Evolutionary conservation across 2,113 vertebrate species (phyloP), one percentile per base, ranked within the genome.

Genomic region (Aegithalos caudatus): DNA sequence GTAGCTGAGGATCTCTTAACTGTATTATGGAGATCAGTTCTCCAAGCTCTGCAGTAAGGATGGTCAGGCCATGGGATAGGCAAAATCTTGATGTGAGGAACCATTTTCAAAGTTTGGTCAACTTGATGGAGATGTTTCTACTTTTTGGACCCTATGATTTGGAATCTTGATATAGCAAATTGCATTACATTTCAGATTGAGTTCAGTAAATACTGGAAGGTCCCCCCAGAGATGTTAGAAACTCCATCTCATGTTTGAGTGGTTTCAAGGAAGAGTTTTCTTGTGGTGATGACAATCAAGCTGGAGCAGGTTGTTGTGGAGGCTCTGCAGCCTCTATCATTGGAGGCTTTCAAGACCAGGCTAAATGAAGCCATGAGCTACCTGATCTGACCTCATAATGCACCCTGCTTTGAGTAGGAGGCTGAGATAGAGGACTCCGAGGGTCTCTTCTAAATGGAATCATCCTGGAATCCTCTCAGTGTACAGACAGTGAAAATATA

Each of bases 71-170:
- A 58, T 16, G 17, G 45, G 35, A 44, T 60, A 51, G 0, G 2
- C 24, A 85, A 78, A 83, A 60, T 66, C 50, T 51, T 58, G 27
- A 12, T 48, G 15, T 1, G 15, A 91, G 60, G 56, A 92, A 74
- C 72, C 0, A 11, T 88, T 94, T 53, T 64, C 12, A 12, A 29
- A 71, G 29, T 71, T 86, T 1, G 3, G 22, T 64, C 48, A 71
- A 9, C 27, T 80, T 0, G 0, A 0, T 78, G 22, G 61, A 80
- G 31, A 16, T 57, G 15, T 48, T 92, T 92, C 67, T 73, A 9
- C 12, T 33, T 44, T 71, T 78, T 81, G 31, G 40, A 95, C 37
- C 14, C 14, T 44, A 8, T 35, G 11, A 7, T 74, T 83, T 81
- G 67, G 37, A 80, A 77, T 70, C 42, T 67, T 0, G 1, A 66